Evolutionary conservation across 2,888 invertebrate species (phyloP).

Genomic region (Chirona hameri): DNA sequence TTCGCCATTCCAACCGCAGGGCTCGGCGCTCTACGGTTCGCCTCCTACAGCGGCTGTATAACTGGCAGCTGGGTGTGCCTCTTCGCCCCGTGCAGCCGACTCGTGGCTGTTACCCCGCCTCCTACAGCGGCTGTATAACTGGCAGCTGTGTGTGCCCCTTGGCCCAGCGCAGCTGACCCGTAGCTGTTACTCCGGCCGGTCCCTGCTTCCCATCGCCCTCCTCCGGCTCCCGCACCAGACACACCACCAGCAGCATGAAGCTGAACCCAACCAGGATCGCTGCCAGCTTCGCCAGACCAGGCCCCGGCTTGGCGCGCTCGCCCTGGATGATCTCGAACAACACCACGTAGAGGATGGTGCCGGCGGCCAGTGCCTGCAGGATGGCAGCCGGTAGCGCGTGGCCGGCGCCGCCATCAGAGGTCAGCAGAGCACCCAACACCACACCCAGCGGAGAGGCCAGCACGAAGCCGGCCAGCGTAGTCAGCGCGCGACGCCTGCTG

Average conservation of each 20-base stretch:
- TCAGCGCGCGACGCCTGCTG: slow-evolving; percentile 48
- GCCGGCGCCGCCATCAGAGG: slow-evolving; percentile 41
- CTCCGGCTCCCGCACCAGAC: neutral
- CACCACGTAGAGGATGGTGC: slow-evolving; percentile 89
- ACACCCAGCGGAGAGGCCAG: slow-evolving; percentile 66
- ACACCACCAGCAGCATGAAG: slow-evolving; percentile 34
- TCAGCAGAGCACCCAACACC: slow-evolving; percentile 58
- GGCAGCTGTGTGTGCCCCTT: too few relatives aligned
- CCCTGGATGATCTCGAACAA: slow-evolving; percentile 67
- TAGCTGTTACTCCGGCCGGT: neutral
- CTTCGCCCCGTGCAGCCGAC: too few relatives aligned
- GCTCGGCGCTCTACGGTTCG: too few relatives aligned
- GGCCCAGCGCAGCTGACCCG: too few relatives aligned
- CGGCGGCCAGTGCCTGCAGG: slow-evolving; percentile 79
- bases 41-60: too few relatives aligned
- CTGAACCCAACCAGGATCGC: slow-evolving; percentile 37
- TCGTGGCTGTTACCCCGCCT: too few relatives aligned
- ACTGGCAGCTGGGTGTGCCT: too few relatives aligned
- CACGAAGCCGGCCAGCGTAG: slow-evolving; percentile 61
- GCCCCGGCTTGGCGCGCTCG: too few relatives aligned
- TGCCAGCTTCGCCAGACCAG: slow-evolving; percentile 36
- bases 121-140: too few relatives aligned
- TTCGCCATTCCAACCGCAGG: too few relatives aligned
- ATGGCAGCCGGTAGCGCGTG: slow-evolving; percentile 37
- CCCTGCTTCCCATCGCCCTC: neutral